These are phyloP conservation scores for Fragum fragum DNA, from an alignment of 2,888 invertebrate species.

Conservation along the genomic window DNA sequence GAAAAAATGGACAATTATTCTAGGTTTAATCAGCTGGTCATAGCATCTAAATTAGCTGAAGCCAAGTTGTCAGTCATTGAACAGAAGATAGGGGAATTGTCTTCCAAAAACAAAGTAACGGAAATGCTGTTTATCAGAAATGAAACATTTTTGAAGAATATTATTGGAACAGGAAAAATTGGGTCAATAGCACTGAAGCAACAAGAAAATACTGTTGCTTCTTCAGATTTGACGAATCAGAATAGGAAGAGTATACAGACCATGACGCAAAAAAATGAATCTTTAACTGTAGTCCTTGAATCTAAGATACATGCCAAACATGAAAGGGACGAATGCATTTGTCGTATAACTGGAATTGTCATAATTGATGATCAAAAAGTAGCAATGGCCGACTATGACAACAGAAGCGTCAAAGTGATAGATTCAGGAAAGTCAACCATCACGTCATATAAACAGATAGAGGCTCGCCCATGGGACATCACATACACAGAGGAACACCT, in stretches of 20 bases:
- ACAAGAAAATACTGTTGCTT: no score
- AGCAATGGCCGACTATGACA: neutral
- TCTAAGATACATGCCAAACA: neutral
- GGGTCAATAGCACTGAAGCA: no score
- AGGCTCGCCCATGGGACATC: neutral
- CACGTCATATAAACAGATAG: neutral
- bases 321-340: neutral
- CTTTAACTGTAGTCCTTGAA: no score
- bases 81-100: no score
- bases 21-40: neutral
- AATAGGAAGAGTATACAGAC: no score
- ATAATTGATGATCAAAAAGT: neutral
- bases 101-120: no score
- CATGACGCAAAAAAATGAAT: no score
- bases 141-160: no score
- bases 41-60: neutral
- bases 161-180: no score
- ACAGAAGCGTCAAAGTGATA: neutral
- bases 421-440: neutral
- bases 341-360: constrained; percentile 3
- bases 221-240: no score
- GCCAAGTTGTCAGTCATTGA: no score
- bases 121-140: no score
- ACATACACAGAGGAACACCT: neutral
- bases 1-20: neutral